Evolutionary conservation across 2,797 vertebrate species (phyloP), one percentile per base, ranked within the genome.

Genomic region (Anguilla anguilla): DNA sequence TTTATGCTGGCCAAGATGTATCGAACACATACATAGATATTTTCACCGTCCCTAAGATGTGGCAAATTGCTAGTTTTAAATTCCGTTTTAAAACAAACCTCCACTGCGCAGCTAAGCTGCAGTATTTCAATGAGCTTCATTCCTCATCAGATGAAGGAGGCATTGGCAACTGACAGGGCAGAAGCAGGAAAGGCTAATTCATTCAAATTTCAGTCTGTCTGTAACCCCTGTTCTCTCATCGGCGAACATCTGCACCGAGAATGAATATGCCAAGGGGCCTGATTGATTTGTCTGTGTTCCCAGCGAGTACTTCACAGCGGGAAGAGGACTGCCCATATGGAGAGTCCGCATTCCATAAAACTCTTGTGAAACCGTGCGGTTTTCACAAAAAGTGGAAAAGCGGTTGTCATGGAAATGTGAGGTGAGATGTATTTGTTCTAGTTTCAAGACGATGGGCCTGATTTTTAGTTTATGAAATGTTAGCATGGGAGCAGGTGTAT

Each of bases 271-370:
- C 84, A 88, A 89, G 88, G n/a, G 88, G 67, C 82, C 87, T 55
- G 39, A 88, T 74, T 87, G 88, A 92, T 92, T 90, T 57, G 82
- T 88, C 61, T 88, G 74, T 81, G 84, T 88, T 85, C 67, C 85
- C 64, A 82, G 74, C 86, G 77, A 83, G 51, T 86, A 67, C 64
- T 2, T 77, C 87, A 89, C 53, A 83, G 86, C 81, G 77, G 72
- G 55, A 72, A 69, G 85, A 87, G 82, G 79, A 83, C 59, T 83
- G 87, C 79, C 83, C 84, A 83, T 89, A 85, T 88, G 88, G 86
- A 72, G 82, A 19, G 53, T 57, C 53, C 83, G 31, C 49, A 57
- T 55, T 57, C 51, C 43, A n/a, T 51, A 82, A 82, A 49, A 82
- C 25, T 10, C n/a, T 51, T n/a, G 79, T 82, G 79, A 51, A 82